Conservation (phyloP, 2,113 vertebrate genomes). For the Junco hyemalis region DNA sequence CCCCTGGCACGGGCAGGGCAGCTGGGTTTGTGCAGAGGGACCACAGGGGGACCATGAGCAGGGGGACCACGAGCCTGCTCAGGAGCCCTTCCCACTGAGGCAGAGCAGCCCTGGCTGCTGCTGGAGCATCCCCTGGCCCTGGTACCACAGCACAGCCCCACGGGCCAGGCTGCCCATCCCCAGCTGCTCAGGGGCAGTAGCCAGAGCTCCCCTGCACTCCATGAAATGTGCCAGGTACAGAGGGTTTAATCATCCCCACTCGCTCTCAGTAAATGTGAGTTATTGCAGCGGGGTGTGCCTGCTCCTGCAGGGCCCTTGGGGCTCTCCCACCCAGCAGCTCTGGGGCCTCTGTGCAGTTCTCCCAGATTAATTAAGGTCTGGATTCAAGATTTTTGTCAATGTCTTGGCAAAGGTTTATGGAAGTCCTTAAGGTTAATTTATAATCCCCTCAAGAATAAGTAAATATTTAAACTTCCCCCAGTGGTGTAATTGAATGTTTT, state of each 20-base stretch:
- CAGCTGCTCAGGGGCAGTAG: neutral
- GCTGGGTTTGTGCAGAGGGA: no score
- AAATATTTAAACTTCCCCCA: slow-evolving; percentile 48
- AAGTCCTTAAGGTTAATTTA: slow-evolving; percentile 43
- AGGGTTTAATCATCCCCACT: neutral
- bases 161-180: neutral
- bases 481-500: slow-evolving; percentile 37
- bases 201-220: neutral
- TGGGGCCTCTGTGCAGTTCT: fast-evolving
- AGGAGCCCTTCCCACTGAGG: neutral
- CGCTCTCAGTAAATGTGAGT: neutral
- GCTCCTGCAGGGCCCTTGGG: neutral
- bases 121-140: neutral
- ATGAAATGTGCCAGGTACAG: neutral
- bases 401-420: slow-evolving; percentile 6
- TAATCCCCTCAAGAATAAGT: slow-evolving; percentile 37
- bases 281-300: neutral
- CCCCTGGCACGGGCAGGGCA: neutral
- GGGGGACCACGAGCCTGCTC: neutral
- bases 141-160: neutral
- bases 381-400: slow-evolving; percentile 5
- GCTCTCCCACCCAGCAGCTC: neutral
- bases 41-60: neutral
- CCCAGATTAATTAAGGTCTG: slow-evolving; percentile 3
- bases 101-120: neutral